Evolutionary conservation across 2,113 vertebrate genomes (phyloP), one percentile per base, ranked within the genome.

Genomic region (Embiotoca jacksoni): DNA sequence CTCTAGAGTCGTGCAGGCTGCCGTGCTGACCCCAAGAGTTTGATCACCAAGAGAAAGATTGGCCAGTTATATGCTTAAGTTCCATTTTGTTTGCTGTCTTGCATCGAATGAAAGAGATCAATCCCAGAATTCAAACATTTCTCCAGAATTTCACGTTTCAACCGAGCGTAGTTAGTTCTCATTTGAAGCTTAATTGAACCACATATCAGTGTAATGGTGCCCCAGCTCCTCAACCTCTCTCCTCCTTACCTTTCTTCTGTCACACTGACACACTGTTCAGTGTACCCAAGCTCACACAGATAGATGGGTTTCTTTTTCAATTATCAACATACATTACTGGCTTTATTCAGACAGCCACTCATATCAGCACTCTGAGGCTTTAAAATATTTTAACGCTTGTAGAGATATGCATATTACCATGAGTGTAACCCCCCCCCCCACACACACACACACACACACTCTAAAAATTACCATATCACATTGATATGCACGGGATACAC

Each of bases 181-280:
- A 75, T 88, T 88, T 84, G 61, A 65, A 61, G 52, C 59, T 77
- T 89, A 91, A 91, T 88, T 92, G 74, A 89, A 89, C 81, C 88
- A 89, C 89, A 90, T 77, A 86, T 91, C 81, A 87, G 86, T 75
- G 84, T 90, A 90, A 89, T 85, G 83, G 80, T 72, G 81, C 81
- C 71, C 53, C 58, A 54, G 70, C 83, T 78, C 73, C 67, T 73
- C 56, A 35, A 47, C 71, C 78, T 31, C 66, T 59, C 75, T 52
- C 50, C 70, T 68, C 10, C 39, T 78, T 68, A 74, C 69, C 65
- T 23, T 23, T 23, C 23, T 23, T 62, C 72, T 52, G 71, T 77
- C 83, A 31, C 56, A 53, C 66, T 33, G 64, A 54, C 66, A 52
- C 53, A 50, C 36, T 60, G 54, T 54, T 75, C 46, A 41, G 7